Base-by-base conservation (phyloP, 2,888 invertebrate genomes). In the Odontocolon sp. region DNA sequence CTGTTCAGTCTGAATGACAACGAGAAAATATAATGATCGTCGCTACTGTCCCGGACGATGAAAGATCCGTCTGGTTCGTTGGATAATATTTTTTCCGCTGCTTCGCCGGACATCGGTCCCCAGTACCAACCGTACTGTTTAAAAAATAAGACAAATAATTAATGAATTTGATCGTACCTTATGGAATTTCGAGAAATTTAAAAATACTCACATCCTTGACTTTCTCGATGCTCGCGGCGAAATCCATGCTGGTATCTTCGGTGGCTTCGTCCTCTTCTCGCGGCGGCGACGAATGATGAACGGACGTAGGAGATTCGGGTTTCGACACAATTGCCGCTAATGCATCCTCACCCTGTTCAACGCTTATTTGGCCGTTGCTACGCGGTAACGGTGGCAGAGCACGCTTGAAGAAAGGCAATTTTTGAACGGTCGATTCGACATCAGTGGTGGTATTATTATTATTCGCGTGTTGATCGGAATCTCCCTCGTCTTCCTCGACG, bases 31-130 rank as follows among this genome's bases (percentile, higher is more conserved):
- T 98, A 98, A 91, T 97, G 97, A 91, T 97, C 96, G 90, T 98
- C 98, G 86, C 97, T 97, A 90, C 97, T 97, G 89, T 98, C 98
- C 79, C 98, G 94, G 9, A 98, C 97, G 82, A 98, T 96, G 88
- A 98, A 98, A 11, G 97, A 97, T 5, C 97, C 98, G 87, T 98
- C 97, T 0, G 97, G 97, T 91, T 98, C 98, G 87, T 96, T 96
- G 2, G 96, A 96, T 56, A 98, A 92, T 79, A 98, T 95, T 91
- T 96, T 97, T 90, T 98, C 98, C 0, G 98, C 97, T 73, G 96
- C 95, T 90, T 97, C 97, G 66, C 97, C 96, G 21, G 97, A 96
- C 86, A 98, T 94, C 33, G 97, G 97, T 76, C 98, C 98, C 98
- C 98, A 98, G 89, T 98, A 98, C 98, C 98, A 98, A 45, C 97